These are phyloP conservation scores for Maniola hyperantus DNA, from an alignment of 2,888 invertebrate species.

Conservation along the genomic window DNA sequence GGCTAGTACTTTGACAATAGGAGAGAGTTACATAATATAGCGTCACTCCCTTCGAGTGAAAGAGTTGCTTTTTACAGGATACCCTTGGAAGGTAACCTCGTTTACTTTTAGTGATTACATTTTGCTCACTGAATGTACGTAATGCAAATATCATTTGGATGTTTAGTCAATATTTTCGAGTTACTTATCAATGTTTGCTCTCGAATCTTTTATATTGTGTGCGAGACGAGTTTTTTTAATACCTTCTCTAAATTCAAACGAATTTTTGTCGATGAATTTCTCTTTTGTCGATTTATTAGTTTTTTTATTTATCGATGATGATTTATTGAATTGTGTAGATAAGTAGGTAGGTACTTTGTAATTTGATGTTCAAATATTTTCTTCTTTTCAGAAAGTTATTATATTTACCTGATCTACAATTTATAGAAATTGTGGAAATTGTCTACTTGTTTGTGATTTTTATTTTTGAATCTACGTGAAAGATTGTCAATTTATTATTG, in stretches of 20 bases:
- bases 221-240: constrained; percentile 14
- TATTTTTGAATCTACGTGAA: too few species aligned
- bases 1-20: background rate
- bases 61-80: background rate
- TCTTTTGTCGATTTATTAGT: too few species aligned
- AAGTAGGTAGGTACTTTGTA: too few species aligned
- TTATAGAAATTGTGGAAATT: too few species aligned
- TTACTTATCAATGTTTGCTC: constrained; percentile 27
- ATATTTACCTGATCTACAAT: too few species aligned
- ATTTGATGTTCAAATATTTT: too few species aligned
- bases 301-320: too few species aligned
- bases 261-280: background rate
- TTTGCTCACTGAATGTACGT: constrained; percentile 35
- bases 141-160: constrained; percentile 38
- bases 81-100: constrained; percentile 33
- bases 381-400: too few species aligned
- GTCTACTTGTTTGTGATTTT: too few species aligned
- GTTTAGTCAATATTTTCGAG: constrained; percentile 32
- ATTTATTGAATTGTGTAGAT: too few species aligned
- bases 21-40: background rate
- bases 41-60: background rate
- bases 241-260: background rate
- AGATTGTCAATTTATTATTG: too few species aligned
- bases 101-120: constrained; percentile 39
- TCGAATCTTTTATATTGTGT: constrained; percentile 20